Evolutionary conservation across 2,113 vertebrate species (phyloP).

Genomic region (Centropus bengalensis): DNA sequence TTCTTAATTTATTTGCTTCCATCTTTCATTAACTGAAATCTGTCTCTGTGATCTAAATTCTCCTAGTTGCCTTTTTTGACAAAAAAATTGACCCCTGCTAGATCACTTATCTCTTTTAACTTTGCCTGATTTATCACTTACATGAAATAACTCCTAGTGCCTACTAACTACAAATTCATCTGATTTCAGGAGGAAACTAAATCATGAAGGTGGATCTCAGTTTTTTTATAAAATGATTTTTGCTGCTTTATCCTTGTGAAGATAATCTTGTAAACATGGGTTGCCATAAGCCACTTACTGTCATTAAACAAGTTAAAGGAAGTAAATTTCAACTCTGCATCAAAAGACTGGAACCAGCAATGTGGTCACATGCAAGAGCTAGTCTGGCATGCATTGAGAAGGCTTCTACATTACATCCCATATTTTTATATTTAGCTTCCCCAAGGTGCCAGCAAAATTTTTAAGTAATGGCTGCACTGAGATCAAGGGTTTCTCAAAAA

Average conservation of each 20-base stretch:
- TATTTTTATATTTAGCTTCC: not conserved
- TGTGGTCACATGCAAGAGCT: not conserved
- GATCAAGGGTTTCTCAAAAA: not conserved
- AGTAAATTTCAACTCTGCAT: not conserved
- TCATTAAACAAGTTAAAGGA: conserved; percentile 14
- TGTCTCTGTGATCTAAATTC: not conserved
- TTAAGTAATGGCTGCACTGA: not conserved
- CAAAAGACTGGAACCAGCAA: not conserved
- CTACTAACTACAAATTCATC: not conserved
- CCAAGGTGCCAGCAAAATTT: not conserved
- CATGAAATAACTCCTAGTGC: not conserved
- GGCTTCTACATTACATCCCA: not conserved
- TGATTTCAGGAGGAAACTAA: not conserved
- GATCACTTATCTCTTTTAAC: not conserved
- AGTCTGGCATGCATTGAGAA: not conserved
- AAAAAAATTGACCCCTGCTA: not conserved
- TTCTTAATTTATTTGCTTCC: not conserved
- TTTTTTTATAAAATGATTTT: not conserved
- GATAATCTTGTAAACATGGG: not conserved
- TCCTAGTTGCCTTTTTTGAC: not conserved
- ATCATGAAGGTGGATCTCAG: not conserved
- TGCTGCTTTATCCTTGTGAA: not conserved
- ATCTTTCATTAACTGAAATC: not conserved
- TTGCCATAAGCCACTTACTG: not conserved
- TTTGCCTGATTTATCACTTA: not conserved